Base-by-base conservation (phyloP, 2,113 vertebrate genomes). In the Beaufortia kweichowensis region DNA sequence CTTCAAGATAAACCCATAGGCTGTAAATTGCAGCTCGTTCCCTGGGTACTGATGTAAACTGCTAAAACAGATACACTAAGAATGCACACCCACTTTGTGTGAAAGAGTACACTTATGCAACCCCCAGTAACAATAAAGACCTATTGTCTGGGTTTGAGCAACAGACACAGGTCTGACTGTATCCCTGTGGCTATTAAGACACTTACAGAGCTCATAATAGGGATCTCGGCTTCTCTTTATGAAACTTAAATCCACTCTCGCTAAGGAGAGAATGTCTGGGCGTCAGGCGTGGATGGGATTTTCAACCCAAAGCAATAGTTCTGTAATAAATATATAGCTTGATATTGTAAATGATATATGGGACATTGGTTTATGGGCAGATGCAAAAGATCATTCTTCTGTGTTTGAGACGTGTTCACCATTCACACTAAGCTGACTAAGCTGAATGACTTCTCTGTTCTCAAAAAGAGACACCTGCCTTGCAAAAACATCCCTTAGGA, bases 31-130 rank as follows among this genome's bases (percentile, higher is more conserved):
- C 11, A 43, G 24, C 55, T 72, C 7, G 56, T 11, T 81, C 74
- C 72, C 62, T 39, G 26, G 65, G 70, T 72, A 61, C 72, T 63
- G 53, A 39, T 70, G 77, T 68, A 85, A 85, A 87, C 50, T 77
- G 60, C 63, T 82, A 87, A 87, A 87, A 64, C 85, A 88, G 82
- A 85, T 48, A 78, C 75, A 78, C 31, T 71, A 66, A 79, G 75
- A 53, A 76, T 76, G 85, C 77, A 78, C 64, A 74, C 81, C n/a
- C 75, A 78, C 68, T 48, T 46, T 12, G 53, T 79, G 68, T 75
- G 79, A 80, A 86, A 86, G 65, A 82, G 59, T 79, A 69, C 50
- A 82, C 83, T 76, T 68, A 70, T 63, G 77, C 72, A 80, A 85
- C 71, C 76, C 81, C 59, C 60, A 60, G 73, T 48, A 79, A 84